Percentiles rank a stretch among this genome's conserved stretches.
Evolutionary conservation across 2,888 invertebrate species (phyloP).

Genomic region (Urechis unicinctus): DNA sequence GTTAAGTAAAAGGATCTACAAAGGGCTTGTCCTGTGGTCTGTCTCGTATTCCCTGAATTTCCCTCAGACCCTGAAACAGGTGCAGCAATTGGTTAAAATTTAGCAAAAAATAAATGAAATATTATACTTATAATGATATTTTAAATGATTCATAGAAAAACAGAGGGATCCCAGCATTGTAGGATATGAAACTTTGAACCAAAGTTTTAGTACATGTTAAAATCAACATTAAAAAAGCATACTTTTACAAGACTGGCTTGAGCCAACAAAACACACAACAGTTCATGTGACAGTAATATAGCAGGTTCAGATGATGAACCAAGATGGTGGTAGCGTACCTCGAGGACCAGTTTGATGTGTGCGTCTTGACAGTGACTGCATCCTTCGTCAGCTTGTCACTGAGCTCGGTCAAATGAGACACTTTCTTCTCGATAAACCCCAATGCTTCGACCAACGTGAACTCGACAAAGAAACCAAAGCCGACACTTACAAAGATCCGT

Average conservation of each 20-base stretch:
- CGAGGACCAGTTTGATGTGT: conserved; percentile 34
- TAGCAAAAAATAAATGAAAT: too few species aligned
- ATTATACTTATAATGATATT: too few species aligned
- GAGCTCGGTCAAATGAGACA: conserved; percentile 61
- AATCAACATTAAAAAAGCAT: not conserved
- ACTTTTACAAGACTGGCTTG: too few species aligned
- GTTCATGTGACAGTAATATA: too few species aligned
- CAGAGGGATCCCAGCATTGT: too few species aligned
- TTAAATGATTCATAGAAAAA: too few species aligned
- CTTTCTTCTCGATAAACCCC: conserved; percentile 64
- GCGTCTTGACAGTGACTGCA: conserved; percentile 67
- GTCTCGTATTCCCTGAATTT: not conserved
- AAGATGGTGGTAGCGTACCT: too few species aligned
- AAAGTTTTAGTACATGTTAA: too few species aligned
- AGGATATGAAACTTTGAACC: too few species aligned
- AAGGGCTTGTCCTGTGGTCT: not conserved
- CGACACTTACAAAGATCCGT: conserved; percentile 66
- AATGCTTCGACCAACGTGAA: conserved; percentile 67
- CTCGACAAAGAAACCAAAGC: conserved; percentile 70
- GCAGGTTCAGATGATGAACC: too few species aligned
- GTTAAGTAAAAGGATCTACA: not conserved
- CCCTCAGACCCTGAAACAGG: not conserved
- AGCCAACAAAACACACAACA: too few species aligned
- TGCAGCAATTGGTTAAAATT: too few species aligned
- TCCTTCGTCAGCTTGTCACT: conserved; percentile 62